phyloP scores from a whole-genome alignment of 2,797 vertebrate genomes.

The Catharus ustulatus region DNA sequence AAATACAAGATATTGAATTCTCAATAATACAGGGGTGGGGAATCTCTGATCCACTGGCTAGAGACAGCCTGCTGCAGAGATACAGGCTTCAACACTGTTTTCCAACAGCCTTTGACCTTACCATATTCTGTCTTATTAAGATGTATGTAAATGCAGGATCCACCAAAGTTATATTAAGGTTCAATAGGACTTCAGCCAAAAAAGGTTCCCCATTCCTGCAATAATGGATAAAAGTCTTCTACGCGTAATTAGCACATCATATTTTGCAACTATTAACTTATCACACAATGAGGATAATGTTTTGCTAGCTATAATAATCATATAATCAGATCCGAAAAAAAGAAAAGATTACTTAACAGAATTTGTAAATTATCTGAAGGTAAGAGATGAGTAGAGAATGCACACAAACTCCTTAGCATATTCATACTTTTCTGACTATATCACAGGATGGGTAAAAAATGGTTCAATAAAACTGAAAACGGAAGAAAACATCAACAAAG shows the following conservation, averaged over 20 bases:
- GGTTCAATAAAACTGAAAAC: background rate
- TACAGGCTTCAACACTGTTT: background rate
- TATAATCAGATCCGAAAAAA: background rate
- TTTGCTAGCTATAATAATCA: background rate
- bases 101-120: slow-evolving; percentile 16
- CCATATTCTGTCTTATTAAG: background rate
- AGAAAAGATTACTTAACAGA: background rate
- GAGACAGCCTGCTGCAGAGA: slow-evolving; percentile 20
- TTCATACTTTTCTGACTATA: background rate
- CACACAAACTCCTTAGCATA: slow-evolving; percentile 16
- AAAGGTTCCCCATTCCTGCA: slow-evolving; percentile 53
- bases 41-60: slow-evolving; percentile 48
- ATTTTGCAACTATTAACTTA: slow-evolving; percentile 20
- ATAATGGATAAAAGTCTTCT: background rate
- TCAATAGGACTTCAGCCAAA: slow-evolving; percentile 22
- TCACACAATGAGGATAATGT: background rate
- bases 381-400: slow-evolving; percentile 5
- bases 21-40: slow-evolving; percentile 38
- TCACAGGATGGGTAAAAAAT: background rate
- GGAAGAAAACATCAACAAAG: slow-evolving; percentile 4
- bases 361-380: background rate
- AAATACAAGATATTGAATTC: background rate
- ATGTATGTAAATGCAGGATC: slow-evolving; percentile 67
- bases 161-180: slow-evolving; percentile 1
- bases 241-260: background rate